Base-by-base conservation (phyloP, 2,113 vertebrate species). In the Rallus limicola region DNA sequence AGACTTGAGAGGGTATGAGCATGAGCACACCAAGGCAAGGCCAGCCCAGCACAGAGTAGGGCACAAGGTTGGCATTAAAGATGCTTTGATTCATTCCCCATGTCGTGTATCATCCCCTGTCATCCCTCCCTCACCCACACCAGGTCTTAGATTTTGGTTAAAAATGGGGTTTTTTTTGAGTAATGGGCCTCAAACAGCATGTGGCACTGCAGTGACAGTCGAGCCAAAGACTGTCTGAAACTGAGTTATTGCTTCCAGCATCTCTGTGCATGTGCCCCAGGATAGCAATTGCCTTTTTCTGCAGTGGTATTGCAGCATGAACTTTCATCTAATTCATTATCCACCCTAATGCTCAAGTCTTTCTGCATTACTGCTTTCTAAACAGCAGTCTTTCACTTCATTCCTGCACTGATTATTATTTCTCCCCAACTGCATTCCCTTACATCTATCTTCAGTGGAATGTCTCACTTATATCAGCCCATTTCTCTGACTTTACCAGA, bases 281-380 rank as follows among this genome's bases (percentile, higher is more conserved):
- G 93, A 90, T 89, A 88, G 94, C 93, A 95, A 93, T 97, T 96
- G 90, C 95, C 88, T 95, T 90, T 88, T 95, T 85, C 90, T 88
- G 88, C 93, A 92, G 88, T 91, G 93, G 52, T 90, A 91, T 94
- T 93, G 83, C 94, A 95, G 92, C 82, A 88, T 90, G 95, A 93
- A 93, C 87, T 95, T 95, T 77, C 70, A 85, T 97, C 95, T 86
- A 88, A 94, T 93, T 96, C 70, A 82, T 93, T 97, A 95, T 95
- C 94, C 95, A 90, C 88, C 92, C 93, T 93, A 93, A 92, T 94
- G 85, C 90, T 95, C 64, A 50, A 93, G 79, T 94, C 88, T 83
- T 93, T 93, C 80, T 96, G 96, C 95, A 92, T 96, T 96, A 84
- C 91, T 95, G 92, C 93, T 96, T 97, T 96, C 91, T 88, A 93